These are phyloP conservation scores for Centroberyx gerrardi DNA, from an alignment of 2,797 vertebrate genomes.

Conservation along the genomic window DNA sequence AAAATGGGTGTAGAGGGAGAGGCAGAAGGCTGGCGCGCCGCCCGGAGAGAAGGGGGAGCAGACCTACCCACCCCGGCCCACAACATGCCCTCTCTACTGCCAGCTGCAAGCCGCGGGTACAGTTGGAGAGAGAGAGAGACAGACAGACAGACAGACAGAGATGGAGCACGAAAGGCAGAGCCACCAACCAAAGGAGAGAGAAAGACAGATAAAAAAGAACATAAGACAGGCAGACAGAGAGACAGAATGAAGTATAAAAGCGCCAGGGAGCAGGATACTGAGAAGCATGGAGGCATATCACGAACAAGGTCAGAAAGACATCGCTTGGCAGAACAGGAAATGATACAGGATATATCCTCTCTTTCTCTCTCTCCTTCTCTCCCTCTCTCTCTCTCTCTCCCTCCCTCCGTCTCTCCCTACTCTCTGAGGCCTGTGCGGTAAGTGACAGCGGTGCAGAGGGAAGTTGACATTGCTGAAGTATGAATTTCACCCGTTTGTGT, in stretches of 20 bases:
- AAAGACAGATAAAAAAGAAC: constrained; percentile 30
- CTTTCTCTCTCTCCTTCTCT: constrained; percentile 25
- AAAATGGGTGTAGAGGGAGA: constrained; percentile 75
- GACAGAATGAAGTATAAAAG: constrained; percentile 63
- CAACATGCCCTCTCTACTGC: constrained; percentile 51
- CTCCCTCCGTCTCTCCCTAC: constrained; percentile 44
- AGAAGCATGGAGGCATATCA: constrained; percentile 75
- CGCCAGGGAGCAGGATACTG: constrained; percentile 69
- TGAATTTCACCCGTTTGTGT: constrained; percentile 83
- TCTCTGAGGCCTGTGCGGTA: constrained; percentile 62
- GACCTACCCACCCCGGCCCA: constrained; percentile 32
- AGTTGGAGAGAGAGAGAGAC: not conserved
- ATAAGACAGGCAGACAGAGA: constrained; percentile 58
- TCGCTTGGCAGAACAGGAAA: constrained; percentile 83
- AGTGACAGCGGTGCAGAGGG: constrained; percentile 79
- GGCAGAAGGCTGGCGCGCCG: constrained; percentile 70
- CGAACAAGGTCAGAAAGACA: constrained; percentile 85
- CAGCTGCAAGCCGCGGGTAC: constrained; percentile 36
- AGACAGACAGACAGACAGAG: constrained; percentile 9
- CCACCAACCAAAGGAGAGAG: constrained; percentile 20
- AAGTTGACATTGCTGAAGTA: constrained; percentile 84
- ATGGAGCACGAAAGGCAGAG: constrained; percentile 42
- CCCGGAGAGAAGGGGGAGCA: constrained; percentile 57
- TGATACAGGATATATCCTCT: constrained; percentile 83
- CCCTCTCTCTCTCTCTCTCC: constrained; percentile 32